Conservation (phyloP, 23 tunicate genomes). For the Diplosoma virens region DNA sequence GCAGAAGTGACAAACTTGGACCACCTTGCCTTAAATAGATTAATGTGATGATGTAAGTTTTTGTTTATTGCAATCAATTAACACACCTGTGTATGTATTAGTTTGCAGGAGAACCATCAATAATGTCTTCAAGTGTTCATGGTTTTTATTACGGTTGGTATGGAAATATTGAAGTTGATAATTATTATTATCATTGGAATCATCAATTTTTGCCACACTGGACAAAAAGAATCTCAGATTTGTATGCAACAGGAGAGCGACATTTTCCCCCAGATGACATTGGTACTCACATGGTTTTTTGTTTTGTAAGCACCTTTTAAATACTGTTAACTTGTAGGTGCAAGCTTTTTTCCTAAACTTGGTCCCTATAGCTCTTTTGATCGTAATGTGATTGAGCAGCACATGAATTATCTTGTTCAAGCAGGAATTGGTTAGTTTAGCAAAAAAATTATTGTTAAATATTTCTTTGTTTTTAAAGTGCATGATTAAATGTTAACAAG, state of each 20-base stretch:
- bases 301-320: neutral
- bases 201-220: constrained; percentile 90
- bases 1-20: too few relatives aligned
- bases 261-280: constrained; percentile 93
- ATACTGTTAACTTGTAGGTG: constrained; percentile 27
- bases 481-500: too few relatives aligned
- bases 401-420: constrained; percentile 41
- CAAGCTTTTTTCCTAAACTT: constrained; percentile 79
- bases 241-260: constrained; percentile 75
- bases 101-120: too few relatives aligned
- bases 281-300: constrained; percentile 13
- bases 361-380: constrained; percentile 84
- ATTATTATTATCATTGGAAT: constrained; percentile 82
- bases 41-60: too few relatives aligned
- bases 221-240: constrained; percentile 42
- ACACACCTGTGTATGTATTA: too few relatives aligned
- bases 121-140: too few relatives aligned
- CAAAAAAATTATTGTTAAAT: too few relatives aligned
- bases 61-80: too few relatives aligned
- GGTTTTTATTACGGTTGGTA: constrained; percentile 99
- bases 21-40: too few relatives aligned
- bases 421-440: constrained; percentile 87
- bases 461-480: too few relatives aligned
- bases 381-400: constrained; percentile 20
- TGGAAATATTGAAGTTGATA: constrained; percentile 69